Conservation (phyloP, 2,113 vertebrate species). For the Neolamprologus falcicula region DNA sequence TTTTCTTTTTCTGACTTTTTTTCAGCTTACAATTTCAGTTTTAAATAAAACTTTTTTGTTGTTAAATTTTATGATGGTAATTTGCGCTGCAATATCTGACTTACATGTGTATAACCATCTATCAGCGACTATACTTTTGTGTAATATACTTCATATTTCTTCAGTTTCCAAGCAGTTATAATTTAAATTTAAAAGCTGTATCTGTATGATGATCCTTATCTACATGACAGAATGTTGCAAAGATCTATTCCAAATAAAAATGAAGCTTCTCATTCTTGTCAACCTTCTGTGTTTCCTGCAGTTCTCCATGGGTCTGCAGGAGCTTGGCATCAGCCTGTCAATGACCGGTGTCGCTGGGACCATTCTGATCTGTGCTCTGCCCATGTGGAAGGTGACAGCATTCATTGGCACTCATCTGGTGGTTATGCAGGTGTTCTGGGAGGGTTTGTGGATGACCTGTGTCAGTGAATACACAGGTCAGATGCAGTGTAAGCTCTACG, state of each 20-base stretch:
- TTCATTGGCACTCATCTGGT: constrained; percentile 82
- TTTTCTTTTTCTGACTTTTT: background rate
- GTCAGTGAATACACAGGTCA: constrained; percentile 80
- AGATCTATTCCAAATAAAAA: background rate
- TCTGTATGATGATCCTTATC: rapidly evolving
- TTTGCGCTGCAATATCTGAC: background rate
- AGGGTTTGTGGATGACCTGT: constrained; percentile 86
- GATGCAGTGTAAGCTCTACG: constrained; percentile 84
- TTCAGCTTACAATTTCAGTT: background rate
- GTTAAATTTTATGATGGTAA: background rate
- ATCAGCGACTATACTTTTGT: rapidly evolving
- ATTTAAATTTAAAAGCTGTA: background rate
- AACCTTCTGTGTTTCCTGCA: background rate
- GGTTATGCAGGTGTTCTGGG: constrained; percentile 84
- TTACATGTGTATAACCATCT: background rate
- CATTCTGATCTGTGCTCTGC: constrained; percentile 80
- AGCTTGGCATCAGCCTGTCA: constrained; percentile 74
- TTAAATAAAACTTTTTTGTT: background rate
- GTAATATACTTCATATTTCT: background rate
- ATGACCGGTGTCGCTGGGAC: constrained; percentile 73
- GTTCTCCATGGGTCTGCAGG: constrained; percentile 69
- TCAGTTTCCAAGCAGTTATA: background rate
- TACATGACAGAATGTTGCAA: background rate
- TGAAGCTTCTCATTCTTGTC: background rate
- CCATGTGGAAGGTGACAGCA: constrained; percentile 84